Evolutionary conservation across 2,113 vertebrate species (phyloP), one percentile per base, ranked within the genome.

Genomic region (Leptodactylus fuscus): DNA sequence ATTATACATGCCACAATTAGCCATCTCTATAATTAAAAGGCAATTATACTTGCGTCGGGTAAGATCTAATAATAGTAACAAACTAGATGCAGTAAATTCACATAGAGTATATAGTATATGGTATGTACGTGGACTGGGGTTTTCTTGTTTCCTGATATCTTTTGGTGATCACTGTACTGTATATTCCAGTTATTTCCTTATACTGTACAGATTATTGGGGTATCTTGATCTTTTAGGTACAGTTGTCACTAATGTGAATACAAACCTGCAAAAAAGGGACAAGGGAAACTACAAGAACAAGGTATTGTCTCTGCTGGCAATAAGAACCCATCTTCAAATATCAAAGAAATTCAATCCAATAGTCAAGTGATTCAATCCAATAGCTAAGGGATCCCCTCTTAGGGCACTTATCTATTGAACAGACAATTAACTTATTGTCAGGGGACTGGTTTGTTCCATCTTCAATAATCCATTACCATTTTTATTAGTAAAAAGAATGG

Each of bases 1-100:
- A 55, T 55, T 77, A 53, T 77, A 51, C 73, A 49, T 75, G 44
- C 24, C 38, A 44, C 73, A 75, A 49, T 75, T 75, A 49, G n/a
- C 18, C 67, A 70, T 38, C 67, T 70, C 22, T 41, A 38, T 70
- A 70, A 70, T 70, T 70, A 70, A 70, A 70, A 41, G 67, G 18
- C 32, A 70, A 70, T 38, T 70, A 70, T n/a, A 70, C 36, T 70
- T 70, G 34, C 18, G 38, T 41, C 67, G n/a, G 34, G n/a, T 20
- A 20, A 22, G 36, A 70, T 38, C 67, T 70, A 70, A 41, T 70
- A 70, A 70, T 38, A 70, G 67, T 20, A 11, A 41, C 34, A 70
- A 41, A 16, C 36, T n/a, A 41, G 16, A 70, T 6, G 10, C 18
- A 41, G 67, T 11, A 16, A 70, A 70, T 70, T 70, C 67, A 70